phyloP scores from a whole-genome alignment of 2,888 invertebrate genomes.

The Hermaeophaga mercurialis region DNA sequence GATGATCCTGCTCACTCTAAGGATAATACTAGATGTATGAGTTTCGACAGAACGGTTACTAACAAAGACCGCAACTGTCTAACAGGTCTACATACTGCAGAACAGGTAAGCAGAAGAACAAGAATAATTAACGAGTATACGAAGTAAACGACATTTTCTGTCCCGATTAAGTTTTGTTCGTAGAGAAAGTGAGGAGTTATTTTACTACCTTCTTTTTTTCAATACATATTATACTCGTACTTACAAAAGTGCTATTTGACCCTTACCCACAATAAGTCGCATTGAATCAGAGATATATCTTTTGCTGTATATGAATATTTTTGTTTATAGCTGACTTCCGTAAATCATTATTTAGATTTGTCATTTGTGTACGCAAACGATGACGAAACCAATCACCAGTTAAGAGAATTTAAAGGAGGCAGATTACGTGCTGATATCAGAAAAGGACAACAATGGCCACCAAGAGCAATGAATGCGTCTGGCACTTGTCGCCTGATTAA shows the following conservation, averaged over 20 bases:
- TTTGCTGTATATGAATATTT: no score
- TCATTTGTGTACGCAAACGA: constrained; percentile 82
- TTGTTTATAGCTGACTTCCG: constrained; percentile 63
- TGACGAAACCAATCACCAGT: constrained; percentile 64
- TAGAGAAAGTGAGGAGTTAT: no score
- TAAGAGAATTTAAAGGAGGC: constrained; percentile 72
- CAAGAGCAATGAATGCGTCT: constrained; percentile 69
- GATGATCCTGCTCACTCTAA: constrained; percentile 63
- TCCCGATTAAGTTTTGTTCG: no score
- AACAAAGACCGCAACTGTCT: constrained; percentile 71
- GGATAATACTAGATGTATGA: constrained; percentile 68
- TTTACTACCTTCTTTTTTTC: no score
- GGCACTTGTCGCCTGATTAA: constrained; percentile 66
- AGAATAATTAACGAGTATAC: no score
- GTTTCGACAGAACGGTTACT: constrained; percentile 71
- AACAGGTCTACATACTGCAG: constrained; percentile 65
- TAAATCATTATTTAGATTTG: constrained; percentile 76
- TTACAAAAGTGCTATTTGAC: no score
- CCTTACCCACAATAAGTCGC: no score
- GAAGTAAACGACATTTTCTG: no score
- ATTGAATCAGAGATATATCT: no score
- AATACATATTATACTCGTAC: no score
- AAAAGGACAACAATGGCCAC: constrained; percentile 72
- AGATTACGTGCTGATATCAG: constrained; percentile 67
- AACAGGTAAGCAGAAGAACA: no score